These are phyloP conservation scores for Siniperca chuatsi DNA, from an alignment of 2,113 vertebrate species.

Conservation along the genomic window DNA sequence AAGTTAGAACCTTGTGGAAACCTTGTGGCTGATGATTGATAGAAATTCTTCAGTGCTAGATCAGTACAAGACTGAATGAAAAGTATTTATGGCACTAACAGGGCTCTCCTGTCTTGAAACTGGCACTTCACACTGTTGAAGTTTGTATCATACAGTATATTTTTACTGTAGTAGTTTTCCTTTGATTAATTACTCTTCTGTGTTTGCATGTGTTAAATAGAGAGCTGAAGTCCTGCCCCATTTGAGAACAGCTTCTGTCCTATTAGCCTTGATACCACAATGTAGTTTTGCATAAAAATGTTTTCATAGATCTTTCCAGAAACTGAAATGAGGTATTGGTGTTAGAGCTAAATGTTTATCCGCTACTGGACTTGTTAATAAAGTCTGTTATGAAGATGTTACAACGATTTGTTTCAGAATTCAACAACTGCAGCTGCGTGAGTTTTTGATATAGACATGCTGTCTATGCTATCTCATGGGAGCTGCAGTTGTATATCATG, in stretches of 20 bases:
- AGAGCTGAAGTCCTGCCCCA: conserved; percentile 51
- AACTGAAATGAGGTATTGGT: background rate
- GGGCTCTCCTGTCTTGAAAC: background rate
- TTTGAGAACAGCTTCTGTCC: conserved; percentile 14
- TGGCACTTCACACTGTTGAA: background rate
- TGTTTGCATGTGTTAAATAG: conserved; percentile 61
- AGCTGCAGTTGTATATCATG: background rate
- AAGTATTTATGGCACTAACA: background rate
- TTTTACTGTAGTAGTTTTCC: conserved; percentile 16
- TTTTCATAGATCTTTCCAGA: background rate
- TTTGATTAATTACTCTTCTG: conserved; percentile 12
- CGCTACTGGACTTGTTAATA: background rate
- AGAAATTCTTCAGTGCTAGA: conserved; percentile 5
- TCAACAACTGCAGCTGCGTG: background rate
- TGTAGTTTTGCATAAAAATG: background rate
- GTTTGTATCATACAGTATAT: conserved; percentile 20
- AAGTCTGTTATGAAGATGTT: background rate
- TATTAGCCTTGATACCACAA: conserved; percentile 17
- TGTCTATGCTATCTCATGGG: conserved; percentile 9
- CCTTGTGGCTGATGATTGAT: conserved; percentile 22
- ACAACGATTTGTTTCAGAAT: background rate
- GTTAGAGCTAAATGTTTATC: background rate
- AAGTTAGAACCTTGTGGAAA: background rate
- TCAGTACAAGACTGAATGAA: background rate
- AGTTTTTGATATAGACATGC: conserved; percentile 3